Base-by-base conservation (phyloP, 2,888 invertebrate species). In the Pterostichus niger region DNA sequence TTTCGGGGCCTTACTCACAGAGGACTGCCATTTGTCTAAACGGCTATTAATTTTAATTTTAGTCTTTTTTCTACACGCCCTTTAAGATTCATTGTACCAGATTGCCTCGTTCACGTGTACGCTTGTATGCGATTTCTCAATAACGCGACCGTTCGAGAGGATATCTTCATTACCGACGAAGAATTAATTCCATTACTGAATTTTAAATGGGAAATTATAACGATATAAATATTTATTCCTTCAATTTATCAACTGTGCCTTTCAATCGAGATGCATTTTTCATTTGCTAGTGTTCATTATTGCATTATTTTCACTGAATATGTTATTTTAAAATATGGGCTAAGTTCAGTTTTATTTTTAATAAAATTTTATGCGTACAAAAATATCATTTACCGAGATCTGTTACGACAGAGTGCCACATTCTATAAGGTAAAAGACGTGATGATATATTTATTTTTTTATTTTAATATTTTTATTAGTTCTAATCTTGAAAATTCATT, bases 21-120 rank as follows among this genome's bases (percentile, higher is more conserved):
- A 88, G 88, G 87, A 88, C 88, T 87, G 88, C 88, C 88, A 88
- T 88, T 88, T 88, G 88, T 89, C 88, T 88, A 87, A 88, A 87
- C 87, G 86, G 86, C 88, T 88, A 89, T 88, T 88, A 88, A 88
- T 88, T 89, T 89, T 88, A 88, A 89, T 89, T 88, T 88, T 88
- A 87, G 88, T 87, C 88, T 87, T 86, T 87, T 87, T 87, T 87
- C 59, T 85, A 85, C 86, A 86, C 85, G 86, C 75, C 75, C 75
- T 82, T 59, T 82, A 82, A 82, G 75, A 82, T 82, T 75, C 75
- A 82, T 82, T 82, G 75, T 75, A 75, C 59, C 46, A 31, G 59
- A 73, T 82, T 82, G 75, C 61, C 56, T 64, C 64, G 52, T 79
- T 49, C 64, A 64, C 40, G 64, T 75, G 52, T 11, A 33, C 24